Conservation (phyloP, 2,113 vertebrate genomes). For the Cyanoderma ruficeps region DNA sequence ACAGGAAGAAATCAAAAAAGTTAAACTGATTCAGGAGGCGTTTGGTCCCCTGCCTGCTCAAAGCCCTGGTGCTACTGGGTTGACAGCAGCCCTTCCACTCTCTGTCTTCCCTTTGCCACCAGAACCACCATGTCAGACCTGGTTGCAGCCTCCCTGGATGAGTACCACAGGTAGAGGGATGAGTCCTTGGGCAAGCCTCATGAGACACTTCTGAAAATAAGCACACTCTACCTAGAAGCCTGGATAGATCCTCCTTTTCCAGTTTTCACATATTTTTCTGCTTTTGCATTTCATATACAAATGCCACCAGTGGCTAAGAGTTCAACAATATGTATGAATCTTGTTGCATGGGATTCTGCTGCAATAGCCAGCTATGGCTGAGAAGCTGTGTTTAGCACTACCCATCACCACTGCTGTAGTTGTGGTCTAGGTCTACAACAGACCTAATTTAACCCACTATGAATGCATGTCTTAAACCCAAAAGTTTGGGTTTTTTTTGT, state of each 20-base stretch:
- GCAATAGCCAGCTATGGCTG: not conserved
- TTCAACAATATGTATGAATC: not conserved
- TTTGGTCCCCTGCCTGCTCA: not conserved
- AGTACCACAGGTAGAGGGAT: not conserved
- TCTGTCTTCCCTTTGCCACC: not conserved
- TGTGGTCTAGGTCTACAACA: not conserved
- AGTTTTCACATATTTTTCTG: not conserved
- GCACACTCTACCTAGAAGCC: not conserved
- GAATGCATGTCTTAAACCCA: not conserved
- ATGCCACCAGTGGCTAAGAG: not conserved
- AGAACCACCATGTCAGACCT: not conserved
- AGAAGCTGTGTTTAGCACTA: not conserved
- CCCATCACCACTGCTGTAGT: not conserved
- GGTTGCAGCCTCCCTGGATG: not conserved
- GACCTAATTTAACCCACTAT: not conserved
- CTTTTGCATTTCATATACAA: not conserved
- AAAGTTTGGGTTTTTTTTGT: not conserved
- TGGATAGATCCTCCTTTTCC: not conserved
- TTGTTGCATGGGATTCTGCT: not conserved
- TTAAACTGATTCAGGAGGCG: not conserved
- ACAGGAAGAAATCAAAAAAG: not conserved
- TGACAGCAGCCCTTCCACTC: not conserved
- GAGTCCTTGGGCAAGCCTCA: not conserved
- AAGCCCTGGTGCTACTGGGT: not conserved
- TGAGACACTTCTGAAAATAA: not conserved